phyloP scores from a whole-genome alignment of 1,140 invertebrate genomes.

The Macrobrachium nipponense region DNA sequence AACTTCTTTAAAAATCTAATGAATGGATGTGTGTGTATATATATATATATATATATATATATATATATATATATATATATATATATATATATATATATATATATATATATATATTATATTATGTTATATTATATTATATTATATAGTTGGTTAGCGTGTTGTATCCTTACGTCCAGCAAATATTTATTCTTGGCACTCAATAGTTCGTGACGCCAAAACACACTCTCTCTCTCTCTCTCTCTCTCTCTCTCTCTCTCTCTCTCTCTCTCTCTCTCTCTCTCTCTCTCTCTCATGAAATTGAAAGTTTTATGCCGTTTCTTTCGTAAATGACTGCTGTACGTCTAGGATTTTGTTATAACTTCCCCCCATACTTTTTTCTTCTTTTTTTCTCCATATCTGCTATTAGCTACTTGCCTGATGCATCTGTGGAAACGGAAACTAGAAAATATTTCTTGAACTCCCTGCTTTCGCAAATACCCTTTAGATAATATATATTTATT shows the following conservation, averaged over 20 bases:
- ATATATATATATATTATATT: not conserved
- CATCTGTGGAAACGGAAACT: no score
- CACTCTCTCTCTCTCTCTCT: conserved; percentile 29
- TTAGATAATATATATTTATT: no score
- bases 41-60: not conserved
- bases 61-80: not conserved
- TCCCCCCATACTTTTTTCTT: no score
- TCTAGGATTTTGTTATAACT: no score
- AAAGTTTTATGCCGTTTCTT: not conserved
- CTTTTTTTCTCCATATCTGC: no score
- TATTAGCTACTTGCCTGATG: no score
- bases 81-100: not conserved
- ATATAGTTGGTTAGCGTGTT: no score
- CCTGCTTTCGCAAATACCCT: no score
- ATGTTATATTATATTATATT: no score
- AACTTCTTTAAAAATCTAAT: not conserved
- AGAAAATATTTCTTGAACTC: no score
- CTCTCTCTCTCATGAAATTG: not conserved
- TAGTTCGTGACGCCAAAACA: not conserved
- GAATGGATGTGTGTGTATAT: not conserved
- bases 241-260: conserved; percentile 33
- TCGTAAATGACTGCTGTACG: not conserved
- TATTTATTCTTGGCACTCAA: no score
- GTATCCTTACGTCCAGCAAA: no score
- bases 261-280: not conserved